A percentile compares a stretch with the other conserved stretches of the same genome.
These are phyloP conservation scores for Trissonchulus sp. DNA, from an alignment of 2,888 invertebrate genomes.

Conservation along the genomic window DNA sequence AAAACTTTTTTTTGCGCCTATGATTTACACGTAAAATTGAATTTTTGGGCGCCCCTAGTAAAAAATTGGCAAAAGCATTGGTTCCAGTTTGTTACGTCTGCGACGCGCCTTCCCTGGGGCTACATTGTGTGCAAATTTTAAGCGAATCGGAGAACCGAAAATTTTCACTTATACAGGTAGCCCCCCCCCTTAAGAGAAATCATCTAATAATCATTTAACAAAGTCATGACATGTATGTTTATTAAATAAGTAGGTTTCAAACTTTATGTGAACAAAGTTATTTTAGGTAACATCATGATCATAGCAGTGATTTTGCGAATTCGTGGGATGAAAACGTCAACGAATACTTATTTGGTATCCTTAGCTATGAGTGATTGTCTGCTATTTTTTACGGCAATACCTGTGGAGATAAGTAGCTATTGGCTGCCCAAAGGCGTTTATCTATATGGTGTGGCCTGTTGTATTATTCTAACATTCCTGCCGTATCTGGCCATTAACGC, in stretches of 20 bases:
- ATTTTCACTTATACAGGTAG: too few species aligned
- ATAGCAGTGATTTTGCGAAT: slow-evolving; percentile 25
- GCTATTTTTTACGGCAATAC: slow-evolving; percentile 60
- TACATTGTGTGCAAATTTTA: too few species aligned
- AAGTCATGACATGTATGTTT: too few species aligned
- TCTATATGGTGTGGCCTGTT: slow-evolving; percentile 53
- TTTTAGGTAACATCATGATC: slow-evolving; percentile 30
- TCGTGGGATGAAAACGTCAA: slow-evolving; percentile 56
- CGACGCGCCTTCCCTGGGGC: too few species aligned
- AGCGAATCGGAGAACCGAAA: too few species aligned
- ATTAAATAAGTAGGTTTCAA: not conserved
- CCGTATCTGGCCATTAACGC: slow-evolving; percentile 63
- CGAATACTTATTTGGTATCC: slow-evolving; percentile 63
- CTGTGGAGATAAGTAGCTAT: slow-evolving; percentile 56
- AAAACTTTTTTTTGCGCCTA: too few species aligned
- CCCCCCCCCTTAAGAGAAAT: too few species aligned
- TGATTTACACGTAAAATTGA: too few species aligned
- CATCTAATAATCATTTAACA: too few species aligned
- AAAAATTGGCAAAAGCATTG: too few species aligned
- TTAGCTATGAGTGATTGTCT: slow-evolving; percentile 61
- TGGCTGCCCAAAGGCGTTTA: slow-evolving; percentile 56
- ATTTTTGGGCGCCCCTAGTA: too few species aligned
- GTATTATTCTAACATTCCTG: slow-evolving; percentile 59
- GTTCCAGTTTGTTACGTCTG: too few species aligned
- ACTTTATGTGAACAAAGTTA: not conserved